Conservation (phyloP, 2,113 vertebrate species). For the Myrmecophaga tridactyla region DNA sequence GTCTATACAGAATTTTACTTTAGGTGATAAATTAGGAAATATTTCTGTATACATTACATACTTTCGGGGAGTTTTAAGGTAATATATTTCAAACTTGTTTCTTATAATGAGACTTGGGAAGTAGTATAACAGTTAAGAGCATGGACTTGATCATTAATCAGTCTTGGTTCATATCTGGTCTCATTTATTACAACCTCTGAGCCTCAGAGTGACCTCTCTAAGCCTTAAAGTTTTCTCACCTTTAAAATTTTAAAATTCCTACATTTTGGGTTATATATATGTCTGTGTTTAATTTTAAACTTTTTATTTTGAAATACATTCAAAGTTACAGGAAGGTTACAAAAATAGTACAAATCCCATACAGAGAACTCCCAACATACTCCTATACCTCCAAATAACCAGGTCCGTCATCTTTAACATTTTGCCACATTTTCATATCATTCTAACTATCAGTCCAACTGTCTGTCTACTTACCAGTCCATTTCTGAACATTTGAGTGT, state of each 20-base stretch:
- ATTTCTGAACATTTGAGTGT: too few species aligned
- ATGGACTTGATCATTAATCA: not conserved
- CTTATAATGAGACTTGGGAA: not conserved
- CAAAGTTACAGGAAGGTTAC: too few species aligned
- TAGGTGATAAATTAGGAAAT: slow-evolving; percentile 23
- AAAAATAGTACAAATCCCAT: too few species aligned
- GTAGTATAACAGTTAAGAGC: not conserved
- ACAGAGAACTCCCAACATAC: too few species aligned
- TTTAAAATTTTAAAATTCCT: not conserved
- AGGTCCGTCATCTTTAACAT: too few species aligned
- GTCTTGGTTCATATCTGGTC: not conserved
- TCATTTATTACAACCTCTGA: not conserved
- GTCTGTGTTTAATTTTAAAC: too few species aligned
- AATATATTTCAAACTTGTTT: slow-evolving; percentile 13
- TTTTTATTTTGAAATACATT: too few species aligned
- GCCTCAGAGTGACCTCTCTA: not conserved
- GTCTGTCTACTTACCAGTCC: too few species aligned
- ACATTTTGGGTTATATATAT: not conserved
- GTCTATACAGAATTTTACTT: not conserved
- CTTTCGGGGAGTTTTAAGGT: slow-evolving; percentile 20
- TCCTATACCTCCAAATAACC: too few species aligned
- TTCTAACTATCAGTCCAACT: too few species aligned
- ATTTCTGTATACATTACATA: not conserved
- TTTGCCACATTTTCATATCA: too few species aligned
- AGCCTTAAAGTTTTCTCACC: slow-evolving; percentile 5